phyloP scores from a whole-genome alignment of 2,113 vertebrate genomes.

The Jaculus jaculus region DNA sequence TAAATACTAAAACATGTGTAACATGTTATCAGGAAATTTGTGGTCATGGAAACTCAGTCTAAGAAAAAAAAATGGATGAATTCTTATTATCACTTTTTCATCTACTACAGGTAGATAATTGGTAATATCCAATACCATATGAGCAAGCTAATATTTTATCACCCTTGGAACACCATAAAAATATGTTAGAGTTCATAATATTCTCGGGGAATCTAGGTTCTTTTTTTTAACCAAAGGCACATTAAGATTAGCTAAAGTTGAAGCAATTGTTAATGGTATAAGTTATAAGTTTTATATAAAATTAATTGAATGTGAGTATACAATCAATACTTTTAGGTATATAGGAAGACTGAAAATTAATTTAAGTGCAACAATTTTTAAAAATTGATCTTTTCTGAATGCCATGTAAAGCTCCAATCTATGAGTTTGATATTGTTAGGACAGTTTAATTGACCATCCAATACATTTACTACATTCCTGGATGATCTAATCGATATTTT shows the following conservation, averaged over 20 bases:
- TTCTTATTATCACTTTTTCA: background rate
- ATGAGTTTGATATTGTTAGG: background rate
- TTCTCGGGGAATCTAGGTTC: background rate
- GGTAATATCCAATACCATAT: background rate
- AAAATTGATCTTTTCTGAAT: background rate
- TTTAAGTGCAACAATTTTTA: slow-evolving; percentile 5
- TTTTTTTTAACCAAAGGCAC: background rate
- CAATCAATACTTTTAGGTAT: background rate
- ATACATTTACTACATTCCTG: slow-evolving; percentile 16
- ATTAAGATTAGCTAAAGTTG: slow-evolving; percentile 19
- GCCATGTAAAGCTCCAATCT: slow-evolving; percentile 6
- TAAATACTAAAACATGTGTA: background rate
- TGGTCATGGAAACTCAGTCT: background rate
- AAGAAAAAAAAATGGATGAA: background rate
- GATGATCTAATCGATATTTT: slow-evolving; percentile 46
- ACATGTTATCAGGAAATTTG: background rate
- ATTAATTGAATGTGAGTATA: background rate
- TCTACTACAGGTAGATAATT: background rate
- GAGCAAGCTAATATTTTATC: background rate
- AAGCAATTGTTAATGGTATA: background rate
- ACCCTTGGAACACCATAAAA: background rate
- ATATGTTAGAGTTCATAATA: background rate
- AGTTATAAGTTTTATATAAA: background rate
- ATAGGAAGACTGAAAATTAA: slow-evolving; percentile 39
- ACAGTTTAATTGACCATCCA: slow-evolving; percentile 34